Base-by-base conservation (phyloP, 2,888 invertebrate species). In the Shargacucullia verbasci region DNA sequence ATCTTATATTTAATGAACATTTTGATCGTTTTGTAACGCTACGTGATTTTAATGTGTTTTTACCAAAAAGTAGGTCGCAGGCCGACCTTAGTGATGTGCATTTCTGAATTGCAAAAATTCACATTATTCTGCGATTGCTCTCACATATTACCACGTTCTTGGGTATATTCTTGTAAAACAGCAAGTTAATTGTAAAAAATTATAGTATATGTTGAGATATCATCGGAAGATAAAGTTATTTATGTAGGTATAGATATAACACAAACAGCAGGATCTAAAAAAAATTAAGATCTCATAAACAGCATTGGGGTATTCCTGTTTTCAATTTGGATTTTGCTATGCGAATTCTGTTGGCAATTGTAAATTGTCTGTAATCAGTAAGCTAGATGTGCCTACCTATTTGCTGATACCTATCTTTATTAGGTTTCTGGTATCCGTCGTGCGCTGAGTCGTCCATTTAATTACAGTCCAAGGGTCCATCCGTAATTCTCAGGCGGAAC, bases 401-500 rank as follows among this genome's bases (percentile, higher is more conserved):
- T 20, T 20, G 20, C 53, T 44, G 39, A n/a, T 54, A 70, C 56
- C 46, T 7, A 29, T 29, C 29, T 29, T 29, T 29, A 20, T 20
- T 20, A 37, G 40, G 10, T 11, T 55, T 52, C 47, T 44, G 53
- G 45, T 59, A 52, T 44, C 29, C 46, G 68, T 75, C 63, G 59
- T 75, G 70, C 70, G 64, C 69, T 64, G 66, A 71, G 73, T 78
- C 68, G 56, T 59, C 73, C 69, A 74, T 78, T 68, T 84, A 82
- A 84, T 84, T 80, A 78, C 72, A 78, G 65, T 57, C 62, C 63
- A 58, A 72, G 68, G 61, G 61, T 66, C 53, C 46, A 59, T 78
- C 76, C 76, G 78, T 79, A 76, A 65, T 78, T 73, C 70, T 73
- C 71, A 65, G 48, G 63, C 68, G 63, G 73, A 83, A 80, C 79